Percentiles rank a stretch among this genome's conserved stretches.
phyloP scores from a whole-genome alignment of 2,113 vertebrate genomes.

The Gymnarchus niloticus region DNA sequence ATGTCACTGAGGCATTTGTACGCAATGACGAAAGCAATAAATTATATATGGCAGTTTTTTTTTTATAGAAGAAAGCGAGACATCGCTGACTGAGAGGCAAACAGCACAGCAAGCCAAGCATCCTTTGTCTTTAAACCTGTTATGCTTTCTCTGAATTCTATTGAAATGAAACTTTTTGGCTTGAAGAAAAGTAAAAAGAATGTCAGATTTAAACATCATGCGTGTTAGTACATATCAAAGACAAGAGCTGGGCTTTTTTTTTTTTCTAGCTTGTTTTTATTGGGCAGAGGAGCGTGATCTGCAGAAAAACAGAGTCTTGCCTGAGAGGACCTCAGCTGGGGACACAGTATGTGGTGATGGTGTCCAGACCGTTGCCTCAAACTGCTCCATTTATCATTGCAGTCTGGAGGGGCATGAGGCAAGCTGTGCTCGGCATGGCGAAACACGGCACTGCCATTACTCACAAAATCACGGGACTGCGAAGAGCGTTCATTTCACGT shows the following conservation, averaged over 20 bases:
- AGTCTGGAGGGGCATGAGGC: not conserved
- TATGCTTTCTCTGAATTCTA: not conserved
- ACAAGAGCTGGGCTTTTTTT: too few species aligned
- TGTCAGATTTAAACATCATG: too few species aligned
- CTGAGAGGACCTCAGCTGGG: not conserved
- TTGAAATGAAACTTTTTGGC: not conserved
- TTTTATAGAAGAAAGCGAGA: not conserved
- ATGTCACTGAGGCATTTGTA: not conserved
- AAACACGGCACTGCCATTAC: not conserved
- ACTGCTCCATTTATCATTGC: not conserved
- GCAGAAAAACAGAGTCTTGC: not conserved
- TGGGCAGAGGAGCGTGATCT: not conserved
- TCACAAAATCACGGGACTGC: not conserved
- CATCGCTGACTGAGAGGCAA: not conserved
- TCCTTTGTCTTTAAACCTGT: not conserved
- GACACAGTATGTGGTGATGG: not conserved
- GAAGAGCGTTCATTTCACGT: too few species aligned
- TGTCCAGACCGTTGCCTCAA: not conserved
- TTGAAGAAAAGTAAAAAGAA: not conserved
- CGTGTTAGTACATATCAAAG: too few species aligned
- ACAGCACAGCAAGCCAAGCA: not conserved
- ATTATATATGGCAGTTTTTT: not conserved
- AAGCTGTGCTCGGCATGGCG: not conserved
- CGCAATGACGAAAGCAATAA: not conserved
- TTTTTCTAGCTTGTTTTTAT: too few species aligned